A percentile compares a stretch with the other conserved stretches of the same genome.
These are phyloP conservation scores for Sturnus vulgaris DNA, from an alignment of 2,113 vertebrate genomes.

Conservation along the genomic window DNA sequence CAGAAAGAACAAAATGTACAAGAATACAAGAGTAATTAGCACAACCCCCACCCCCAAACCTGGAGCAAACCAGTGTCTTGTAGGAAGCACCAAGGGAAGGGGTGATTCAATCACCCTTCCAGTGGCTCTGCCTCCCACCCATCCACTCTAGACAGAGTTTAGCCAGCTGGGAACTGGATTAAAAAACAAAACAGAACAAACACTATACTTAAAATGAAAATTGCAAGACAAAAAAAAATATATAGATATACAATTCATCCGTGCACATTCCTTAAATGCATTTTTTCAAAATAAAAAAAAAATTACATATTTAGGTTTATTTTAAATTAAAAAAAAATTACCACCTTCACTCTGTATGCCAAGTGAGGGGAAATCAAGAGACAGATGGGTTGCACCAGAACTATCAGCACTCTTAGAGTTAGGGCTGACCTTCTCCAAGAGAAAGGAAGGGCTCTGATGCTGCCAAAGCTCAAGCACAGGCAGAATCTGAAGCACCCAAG, in stretches of 20 bases:
- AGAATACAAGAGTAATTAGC: constrained; percentile 76
- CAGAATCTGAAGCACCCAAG: not conserved
- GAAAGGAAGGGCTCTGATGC: not conserved
- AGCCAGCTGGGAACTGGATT: constrained; percentile 80
- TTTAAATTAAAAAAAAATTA: constrained; percentile 74
- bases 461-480: constrained; percentile 26
- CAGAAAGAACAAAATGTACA: constrained; percentile 78
- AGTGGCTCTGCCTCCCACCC: not conserved
- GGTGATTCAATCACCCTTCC: constrained; percentile 44
- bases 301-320: constrained; percentile 67
- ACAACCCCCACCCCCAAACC: constrained; percentile 70
- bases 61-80: constrained; percentile 44
- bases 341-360: constrained; percentile 42
- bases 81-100: not conserved
- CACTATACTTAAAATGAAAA: constrained; percentile 74
- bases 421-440: constrained; percentile 11
- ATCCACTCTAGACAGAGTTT: constrained; percentile 70
- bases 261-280: constrained; percentile 75
- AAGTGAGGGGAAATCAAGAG: constrained; percentile 47
- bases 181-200: constrained; percentile 42
- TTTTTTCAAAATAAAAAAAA: constrained; percentile 67
- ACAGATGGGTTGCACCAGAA: constrained; percentile 29
- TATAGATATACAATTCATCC: constrained; percentile 76
- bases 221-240: constrained; percentile 68
- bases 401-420: not conserved